A percentile compares a stretch with the other conserved stretches of the same genome.
Conservation (phyloP, 2,888 invertebrate species). For the Nebria brevicollis region DNA sequence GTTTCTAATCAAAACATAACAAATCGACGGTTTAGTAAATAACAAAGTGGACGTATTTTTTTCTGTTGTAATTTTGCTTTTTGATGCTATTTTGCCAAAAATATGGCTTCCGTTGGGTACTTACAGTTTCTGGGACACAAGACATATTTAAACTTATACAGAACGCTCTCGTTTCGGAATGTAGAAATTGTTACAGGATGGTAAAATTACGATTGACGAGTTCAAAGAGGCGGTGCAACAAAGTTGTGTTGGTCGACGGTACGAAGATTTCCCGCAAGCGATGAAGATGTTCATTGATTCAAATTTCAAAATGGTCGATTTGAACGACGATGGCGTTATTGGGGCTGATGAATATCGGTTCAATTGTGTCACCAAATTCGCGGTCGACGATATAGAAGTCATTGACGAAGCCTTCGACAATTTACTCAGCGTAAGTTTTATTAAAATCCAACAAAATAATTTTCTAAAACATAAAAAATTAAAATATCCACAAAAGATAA, state of each 20-base stretch:
- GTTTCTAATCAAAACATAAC: not conserved
- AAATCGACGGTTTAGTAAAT: not conserved
- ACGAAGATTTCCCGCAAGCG: conserved; percentile 84
- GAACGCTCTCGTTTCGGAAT: conserved; percentile 37
- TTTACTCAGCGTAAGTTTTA: conserved; percentile 75
- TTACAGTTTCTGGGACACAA: conserved; percentile 28
- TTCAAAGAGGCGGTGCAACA: conserved; percentile 84
- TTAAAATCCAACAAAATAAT: not conserved
- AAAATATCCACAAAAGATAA: not conserved
- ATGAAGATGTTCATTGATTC: conserved; percentile 88
- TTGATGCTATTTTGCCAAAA: conserved; percentile 31
- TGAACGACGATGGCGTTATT: conserved; percentile 82
- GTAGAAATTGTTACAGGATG: conserved; percentile 70
- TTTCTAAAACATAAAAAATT: not conserved
- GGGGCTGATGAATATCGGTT: conserved; percentile 84
- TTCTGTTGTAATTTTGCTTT: conserved; percentile 21
- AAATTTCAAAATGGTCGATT: conserved; percentile 83
- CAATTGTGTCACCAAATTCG: conserved; percentile 83
- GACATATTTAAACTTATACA: conserved; percentile 36
- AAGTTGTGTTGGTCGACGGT: conserved; percentile 80
- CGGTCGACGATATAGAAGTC: conserved; percentile 78
- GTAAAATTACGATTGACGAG: conserved; percentile 82
- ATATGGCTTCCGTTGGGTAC: conserved; percentile 32
- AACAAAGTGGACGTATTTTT: not conserved
- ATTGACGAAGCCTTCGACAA: conserved; percentile 83